These are phyloP conservation scores for Centropristis striata DNA, from an alignment of 2,113 vertebrate species.

Conservation along the genomic window DNA sequence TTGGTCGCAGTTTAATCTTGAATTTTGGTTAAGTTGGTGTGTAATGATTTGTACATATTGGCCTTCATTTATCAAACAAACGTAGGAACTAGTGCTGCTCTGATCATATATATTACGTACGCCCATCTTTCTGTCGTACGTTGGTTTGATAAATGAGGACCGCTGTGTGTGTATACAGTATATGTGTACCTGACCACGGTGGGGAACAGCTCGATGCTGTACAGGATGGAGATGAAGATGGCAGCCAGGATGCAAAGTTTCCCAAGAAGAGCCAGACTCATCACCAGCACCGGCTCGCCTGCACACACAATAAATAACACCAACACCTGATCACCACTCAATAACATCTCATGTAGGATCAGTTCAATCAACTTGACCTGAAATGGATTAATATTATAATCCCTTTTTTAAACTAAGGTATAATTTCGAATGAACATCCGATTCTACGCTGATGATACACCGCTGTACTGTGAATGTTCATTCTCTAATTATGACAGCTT, in stretches of 20 bases:
- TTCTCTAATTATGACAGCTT: too few relatives aligned
- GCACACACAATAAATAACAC: background rate
- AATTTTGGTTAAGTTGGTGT: too few relatives aligned
- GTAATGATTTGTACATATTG: too few relatives aligned
- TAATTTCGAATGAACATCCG: background rate
- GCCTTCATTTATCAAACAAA: too few relatives aligned
- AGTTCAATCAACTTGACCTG: too few relatives aligned
- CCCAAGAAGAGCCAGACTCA: slow-evolving; percentile 81
- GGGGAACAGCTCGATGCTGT: slow-evolving; percentile 85
- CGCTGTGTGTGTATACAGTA: background rate
- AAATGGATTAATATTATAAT: too few relatives aligned
- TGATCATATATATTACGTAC: too few relatives aligned
- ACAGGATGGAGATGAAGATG: slow-evolving; percentile 76
- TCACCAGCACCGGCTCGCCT: slow-evolving; percentile 76
- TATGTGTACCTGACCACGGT: slow-evolving; percentile 80
- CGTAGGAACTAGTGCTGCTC: too few relatives aligned
- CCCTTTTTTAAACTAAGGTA: background rate
- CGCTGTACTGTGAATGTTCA: background rate
- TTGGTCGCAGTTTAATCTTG: too few relatives aligned
- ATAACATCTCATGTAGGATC: background rate
- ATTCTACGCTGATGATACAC: background rate
- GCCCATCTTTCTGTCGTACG: too few relatives aligned
- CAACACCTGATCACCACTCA: background rate
- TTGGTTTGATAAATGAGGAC: too few relatives aligned
- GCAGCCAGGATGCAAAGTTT: slow-evolving; percentile 82